Conservation (phyloP, 2,113 vertebrate genomes). For the Falcunculus frontatus region DNA sequence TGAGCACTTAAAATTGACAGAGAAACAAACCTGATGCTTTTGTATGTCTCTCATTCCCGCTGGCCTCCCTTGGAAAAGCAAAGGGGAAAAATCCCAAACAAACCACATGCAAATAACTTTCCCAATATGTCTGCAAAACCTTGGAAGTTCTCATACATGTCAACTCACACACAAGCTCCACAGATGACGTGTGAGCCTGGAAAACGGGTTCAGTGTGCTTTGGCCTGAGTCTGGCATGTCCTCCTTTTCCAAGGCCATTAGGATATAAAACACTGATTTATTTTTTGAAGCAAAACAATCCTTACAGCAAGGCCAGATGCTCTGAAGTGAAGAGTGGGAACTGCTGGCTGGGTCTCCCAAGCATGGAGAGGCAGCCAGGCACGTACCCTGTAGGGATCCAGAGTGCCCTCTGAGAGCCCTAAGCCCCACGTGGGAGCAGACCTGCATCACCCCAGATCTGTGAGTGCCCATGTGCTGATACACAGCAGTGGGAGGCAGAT, state of each 20-base stretch:
- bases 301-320: not conserved
- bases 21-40: not conserved
- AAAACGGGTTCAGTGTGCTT: not conserved
- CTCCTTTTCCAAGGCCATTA: not conserved
- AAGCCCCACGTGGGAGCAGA: not conserved
- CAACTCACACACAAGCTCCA: not conserved
- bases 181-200: not conserved
- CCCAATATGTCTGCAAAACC: not conserved
- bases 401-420: not conserved
- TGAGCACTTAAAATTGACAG: not conserved
- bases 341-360: not conserved
- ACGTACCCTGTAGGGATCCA: not conserved
- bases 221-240: not conserved
- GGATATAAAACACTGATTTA: constrained; percentile 6
- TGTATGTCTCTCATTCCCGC: not conserved
- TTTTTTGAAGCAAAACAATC: constrained; percentile 11
- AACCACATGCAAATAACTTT: not conserved
- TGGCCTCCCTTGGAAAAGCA: not conserved
- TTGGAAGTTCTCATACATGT: not conserved
- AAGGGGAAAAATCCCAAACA: not conserved
- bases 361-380: not conserved
- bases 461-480: accelerated
- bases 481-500: accelerated
- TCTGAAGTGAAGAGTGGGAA: not conserved
- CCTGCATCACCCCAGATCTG: not conserved